Base-by-base conservation (phyloP, 2,113 vertebrate genomes). In the Indicator indicator region DNA sequence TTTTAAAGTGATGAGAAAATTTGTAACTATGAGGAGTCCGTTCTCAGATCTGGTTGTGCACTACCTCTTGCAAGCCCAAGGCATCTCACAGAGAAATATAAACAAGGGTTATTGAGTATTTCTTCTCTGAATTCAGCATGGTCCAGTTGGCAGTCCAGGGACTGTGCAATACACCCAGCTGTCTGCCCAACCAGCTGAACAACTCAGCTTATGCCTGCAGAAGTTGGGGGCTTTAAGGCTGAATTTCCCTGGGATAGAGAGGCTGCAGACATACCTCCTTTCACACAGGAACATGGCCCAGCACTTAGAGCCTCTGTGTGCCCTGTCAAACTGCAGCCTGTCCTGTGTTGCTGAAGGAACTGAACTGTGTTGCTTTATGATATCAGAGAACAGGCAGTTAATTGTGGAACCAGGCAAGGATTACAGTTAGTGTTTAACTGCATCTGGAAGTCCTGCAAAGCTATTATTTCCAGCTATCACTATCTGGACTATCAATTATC, bases 401-500 rank as follows among this genome's bases (percentile, higher is more conserved):
- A 79, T 56, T 48, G 32, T 58, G 67, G 46, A 93, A 75, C 16
- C 7, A 36, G 59, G 59, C 38, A 81, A 60, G 5, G 55, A 65
- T 62, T 92, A 78, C 74, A 82, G 74, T 78, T n/a, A 70, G 36
- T 17, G 12, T 71, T 81, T 64, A 89, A 72, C 59, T 73, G 86
- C 84, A 62, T 46, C 44, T 93, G 38, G 9, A 80, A 60, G 73
- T 56, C 38, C 54, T 75, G 28, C 56, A 48, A 40, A 5, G 1
- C 33, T 18, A 46, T 60, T 95, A 50, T 79, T 85, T 89, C 42
- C 64, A 58, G 9, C 8, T 87, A 8, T 82, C 46, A 16, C 67
- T 71, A 26, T 27, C 63, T 76, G 67, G 54, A 70, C 76, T 79
- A 87, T 46, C 32, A 72, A 1, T 91, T 90, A n/a, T 55, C 59